Percentiles rank a stretch among this genome's conserved stretches.
phyloP scores from a whole-genome alignment of 2,113 vertebrate species.

The Neoarius graeffei region DNA sequence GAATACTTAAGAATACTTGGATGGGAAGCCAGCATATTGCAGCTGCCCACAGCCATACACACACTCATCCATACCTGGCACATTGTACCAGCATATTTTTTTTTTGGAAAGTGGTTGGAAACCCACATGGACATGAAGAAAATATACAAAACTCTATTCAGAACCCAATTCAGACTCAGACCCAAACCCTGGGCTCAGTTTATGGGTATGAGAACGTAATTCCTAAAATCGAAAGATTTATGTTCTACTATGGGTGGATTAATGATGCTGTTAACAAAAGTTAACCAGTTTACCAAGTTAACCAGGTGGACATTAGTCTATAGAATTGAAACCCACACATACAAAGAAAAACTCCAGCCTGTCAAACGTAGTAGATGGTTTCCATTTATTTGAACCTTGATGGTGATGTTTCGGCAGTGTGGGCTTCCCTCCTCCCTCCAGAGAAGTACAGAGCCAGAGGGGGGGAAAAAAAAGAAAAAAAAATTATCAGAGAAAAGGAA shows the following conservation, averaged over 20 bases:
- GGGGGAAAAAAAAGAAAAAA: neutral
- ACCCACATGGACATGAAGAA: too few relatives aligned
- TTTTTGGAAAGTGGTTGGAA: too few relatives aligned
- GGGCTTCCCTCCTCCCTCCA: constrained; percentile 47
- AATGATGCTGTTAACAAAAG: neutral
- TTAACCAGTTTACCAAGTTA: neutral
- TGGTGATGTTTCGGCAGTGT: constrained; percentile 56
- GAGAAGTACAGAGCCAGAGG: constrained; percentile 65
- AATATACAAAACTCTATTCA: too few relatives aligned
- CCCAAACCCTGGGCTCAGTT: neutral
- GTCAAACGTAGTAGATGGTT: neutral
- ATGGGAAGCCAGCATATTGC: neutral
- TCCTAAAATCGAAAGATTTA: neutral
- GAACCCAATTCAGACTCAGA: too few relatives aligned
- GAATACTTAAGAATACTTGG: neutral
- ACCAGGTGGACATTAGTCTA: neutral
- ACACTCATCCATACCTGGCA: too few relatives aligned
- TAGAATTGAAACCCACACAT: neutral
- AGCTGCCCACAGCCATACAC: neutral
- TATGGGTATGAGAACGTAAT: neutral
- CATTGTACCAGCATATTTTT: too few relatives aligned
- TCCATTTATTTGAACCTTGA: constrained; percentile 42
- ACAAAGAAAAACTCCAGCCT: neutral
- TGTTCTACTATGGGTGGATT: neutral
- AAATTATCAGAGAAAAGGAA: constrained; percentile 43